These are phyloP conservation scores for Aurelia sp. DNA, from an alignment of 30 jellyfish, hydroid and myxozoan genomes.

Conservation along the genomic window DNA sequence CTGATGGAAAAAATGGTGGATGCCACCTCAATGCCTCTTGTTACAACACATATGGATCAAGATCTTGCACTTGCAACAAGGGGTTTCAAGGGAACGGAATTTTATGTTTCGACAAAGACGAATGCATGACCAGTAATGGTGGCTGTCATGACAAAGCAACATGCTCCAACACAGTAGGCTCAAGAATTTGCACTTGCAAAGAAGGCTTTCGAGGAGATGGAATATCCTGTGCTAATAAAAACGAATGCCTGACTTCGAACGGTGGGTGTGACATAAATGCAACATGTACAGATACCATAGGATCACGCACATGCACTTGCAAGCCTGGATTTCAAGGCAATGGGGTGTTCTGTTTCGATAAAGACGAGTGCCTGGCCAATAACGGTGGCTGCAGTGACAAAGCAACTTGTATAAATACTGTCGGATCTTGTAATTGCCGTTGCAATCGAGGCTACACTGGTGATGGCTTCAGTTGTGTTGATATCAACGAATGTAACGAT, in stretches of 20 bases:
- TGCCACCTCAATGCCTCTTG: slow-evolving; percentile 23
- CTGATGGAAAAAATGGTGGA: slow-evolving; percentile 25
- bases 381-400: no score
- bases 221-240: slow-evolving; percentile 19
- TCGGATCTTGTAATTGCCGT: slow-evolving; percentile 18
- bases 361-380: neutral
- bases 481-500: slow-evolving; percentile 42
- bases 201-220: slow-evolving; percentile 60
- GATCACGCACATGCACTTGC: slow-evolving; percentile 32
- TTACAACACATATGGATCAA: slow-evolving; percentile 4
- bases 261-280: slow-evolving; percentile 46
- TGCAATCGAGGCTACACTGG: slow-evolving; percentile 52
- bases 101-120: neutral
- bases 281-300: slow-evolving; percentile 6
- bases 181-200: slow-evolving; percentile 34
- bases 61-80: slow-evolving; percentile 18
- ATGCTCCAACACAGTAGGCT: neutral
- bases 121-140: no score
- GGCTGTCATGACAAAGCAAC: no score
- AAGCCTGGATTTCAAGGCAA: slow-evolving; percentile 26
- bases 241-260: slow-evolving; percentile 45
- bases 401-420: no score
- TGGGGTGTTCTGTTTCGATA: slow-evolving; percentile 5
- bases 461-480: slow-evolving; percentile 45
- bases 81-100: slow-evolving; percentile 38